These are phyloP conservation scores for Drosophila takahashii DNA, from an alignment of 1,140 invertebrate species.

Conservation along the genomic window DNA sequence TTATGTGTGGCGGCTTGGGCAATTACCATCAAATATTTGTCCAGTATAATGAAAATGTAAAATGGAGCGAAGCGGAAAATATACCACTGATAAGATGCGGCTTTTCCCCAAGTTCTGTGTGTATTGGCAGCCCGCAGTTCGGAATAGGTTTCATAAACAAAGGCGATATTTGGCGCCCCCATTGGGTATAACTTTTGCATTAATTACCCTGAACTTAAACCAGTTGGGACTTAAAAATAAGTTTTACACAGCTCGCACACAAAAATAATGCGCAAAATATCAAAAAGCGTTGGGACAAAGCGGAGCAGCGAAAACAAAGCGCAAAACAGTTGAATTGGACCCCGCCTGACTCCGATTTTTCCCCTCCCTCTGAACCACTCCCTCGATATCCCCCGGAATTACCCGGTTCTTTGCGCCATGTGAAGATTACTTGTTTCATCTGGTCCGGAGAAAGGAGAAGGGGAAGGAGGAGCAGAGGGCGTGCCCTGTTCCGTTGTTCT, in stretches of 20 bases:
- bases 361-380: not conserved
- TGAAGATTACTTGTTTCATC: conserved; percentile 31
- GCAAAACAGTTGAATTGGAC: conserved; percentile 29
- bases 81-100: conserved; percentile 54
- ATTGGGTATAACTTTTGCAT: conserved; percentile 45
- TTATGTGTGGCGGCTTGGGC: conserved; percentile 21
- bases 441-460: not conserved
- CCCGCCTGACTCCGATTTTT: not conserved
- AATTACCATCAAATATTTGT: conserved; percentile 66
- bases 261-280: conserved; percentile 60
- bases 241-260: conserved; percentile 27
- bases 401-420: not conserved
- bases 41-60: conserved; percentile 49
- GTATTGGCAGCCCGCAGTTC: not conserved
- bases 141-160: conserved; percentile 15
- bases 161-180: conserved; percentile 5
- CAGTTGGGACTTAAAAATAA: conserved; percentile 58
- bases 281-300: conserved; percentile 37
- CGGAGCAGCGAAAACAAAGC: conserved; percentile 40
- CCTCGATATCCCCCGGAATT: not conserved
- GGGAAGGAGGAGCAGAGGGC: conserved; percentile 1
- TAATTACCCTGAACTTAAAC: conserved; percentile 58
- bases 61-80: conserved; percentile 35
- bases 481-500: conserved; percentile 32
- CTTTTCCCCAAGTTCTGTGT: conserved; percentile 17